Evolutionary conservation across 2,797 vertebrate genomes (phyloP), one percentile per base, ranked within the genome.

Genomic region (Salarias fasciatus): DNA sequence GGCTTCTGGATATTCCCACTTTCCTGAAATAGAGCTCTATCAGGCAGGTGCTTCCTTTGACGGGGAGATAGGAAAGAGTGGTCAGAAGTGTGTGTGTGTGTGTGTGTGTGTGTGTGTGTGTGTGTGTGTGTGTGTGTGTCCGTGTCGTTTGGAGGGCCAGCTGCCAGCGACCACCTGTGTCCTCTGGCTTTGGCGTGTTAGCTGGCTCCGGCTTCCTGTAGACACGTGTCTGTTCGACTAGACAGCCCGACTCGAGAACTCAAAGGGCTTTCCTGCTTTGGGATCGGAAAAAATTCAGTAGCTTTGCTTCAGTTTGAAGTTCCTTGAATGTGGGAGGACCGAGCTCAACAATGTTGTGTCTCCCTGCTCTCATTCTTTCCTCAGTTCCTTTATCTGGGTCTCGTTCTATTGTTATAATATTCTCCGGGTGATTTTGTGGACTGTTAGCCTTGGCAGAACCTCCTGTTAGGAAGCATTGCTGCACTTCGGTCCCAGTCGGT

Each of bases 41-140:
- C 78, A 83, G 59, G 51, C 86, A 89, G 86, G 76, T 89, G 88
- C 75, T 91, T 89, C 88, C 89, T 57, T 46, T 80, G 61, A 81
- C 31, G 33, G 60, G 75, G 77, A 68, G 65, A 72, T 10, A 10
- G 70, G 69, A 67, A 83, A 75, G 31, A 46, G 54, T 63, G 54
- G 71, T 69, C 80, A 79, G 63, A 78, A 63, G 31, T 65, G 51
- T 72, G 45, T 56, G 53, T 74, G 42, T 53, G 61, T 65, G 52
- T 53, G 52, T 62, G 43, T 33, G 50, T 53, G 50, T 55, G 52
- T 36, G 8, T 63, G 31, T 40, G 53, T 50, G 14, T 49, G 36
- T 59, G 42, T 59, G 49, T 63, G 41, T 64, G 58, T 47, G 36
- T 11, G 5, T 5, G 36, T 37, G 36, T 11, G 5, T 38, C 7